Percentiles rank a stretch among this genome's conserved stretches.
These are phyloP conservation scores for Hylaea fasciaria DNA, from an alignment of 2,888 invertebrate genomes.

Conservation along the genomic window DNA sequence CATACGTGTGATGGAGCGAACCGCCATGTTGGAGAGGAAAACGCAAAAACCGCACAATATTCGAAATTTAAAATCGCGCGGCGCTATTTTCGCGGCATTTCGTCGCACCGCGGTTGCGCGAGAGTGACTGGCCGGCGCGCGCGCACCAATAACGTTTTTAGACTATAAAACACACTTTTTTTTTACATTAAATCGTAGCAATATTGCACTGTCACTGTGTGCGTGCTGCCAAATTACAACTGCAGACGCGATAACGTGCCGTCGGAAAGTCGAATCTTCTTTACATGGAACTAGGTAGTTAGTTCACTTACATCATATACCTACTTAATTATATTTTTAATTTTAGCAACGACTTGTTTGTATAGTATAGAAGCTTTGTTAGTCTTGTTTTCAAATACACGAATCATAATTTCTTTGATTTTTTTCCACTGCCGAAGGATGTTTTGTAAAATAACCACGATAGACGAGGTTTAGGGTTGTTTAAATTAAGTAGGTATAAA, in stretches of 20 bases:
- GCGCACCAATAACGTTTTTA: slow-evolving; percentile 49
- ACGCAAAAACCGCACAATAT: slow-evolving; percentile 11
- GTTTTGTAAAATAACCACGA: too few species aligned
- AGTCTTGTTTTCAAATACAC: too few species aligned
- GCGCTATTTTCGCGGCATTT: slow-evolving; percentile 52
- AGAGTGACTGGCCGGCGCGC: slow-evolving; percentile 60
- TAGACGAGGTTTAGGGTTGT: too few species aligned
- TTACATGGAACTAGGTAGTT: neutral
- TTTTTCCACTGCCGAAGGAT: too few species aligned
- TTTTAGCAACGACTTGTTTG: too few species aligned
- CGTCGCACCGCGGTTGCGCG: slow-evolving; percentile 57
- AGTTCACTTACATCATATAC: neutral
- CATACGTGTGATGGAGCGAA: slow-evolving; percentile 54
- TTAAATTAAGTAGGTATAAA: too few species aligned
- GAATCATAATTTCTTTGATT: too few species aligned
- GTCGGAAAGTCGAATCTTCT: neutral
- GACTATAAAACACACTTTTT: slow-evolving; percentile 42
- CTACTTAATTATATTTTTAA: too few species aligned
- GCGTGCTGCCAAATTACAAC: slow-evolving; percentile 27
- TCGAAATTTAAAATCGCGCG: slow-evolving; percentile 44
- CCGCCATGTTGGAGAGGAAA: slow-evolving; percentile 53
- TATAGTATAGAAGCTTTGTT: too few species aligned
- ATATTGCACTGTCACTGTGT: slow-evolving; percentile 23
- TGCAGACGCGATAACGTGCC: slow-evolving; percentile 10
- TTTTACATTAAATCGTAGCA: slow-evolving; percentile 41